These are phyloP conservation scores for Tridacna gigas DNA, from an alignment of 2,888 invertebrate genomes.

Conservation along the genomic window DNA sequence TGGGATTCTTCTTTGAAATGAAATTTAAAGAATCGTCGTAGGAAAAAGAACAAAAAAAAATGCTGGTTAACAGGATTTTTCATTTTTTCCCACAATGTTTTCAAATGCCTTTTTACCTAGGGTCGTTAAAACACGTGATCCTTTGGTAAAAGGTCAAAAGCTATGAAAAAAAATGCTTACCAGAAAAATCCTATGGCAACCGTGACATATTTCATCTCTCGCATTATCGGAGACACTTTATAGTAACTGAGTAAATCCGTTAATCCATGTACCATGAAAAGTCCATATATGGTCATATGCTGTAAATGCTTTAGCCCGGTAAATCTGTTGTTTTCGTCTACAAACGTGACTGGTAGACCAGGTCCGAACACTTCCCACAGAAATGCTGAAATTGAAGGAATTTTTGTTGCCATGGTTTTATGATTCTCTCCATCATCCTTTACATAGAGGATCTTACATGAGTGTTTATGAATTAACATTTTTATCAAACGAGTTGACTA, in stretches of 20 bases:
- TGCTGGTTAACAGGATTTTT: too few species aligned
- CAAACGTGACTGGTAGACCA: conserved; percentile 5
- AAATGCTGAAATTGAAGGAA: neutral
- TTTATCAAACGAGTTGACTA: too few species aligned
- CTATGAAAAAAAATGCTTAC: neutral
- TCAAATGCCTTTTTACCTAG: too few species aligned
- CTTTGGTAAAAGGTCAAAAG: too few species aligned
- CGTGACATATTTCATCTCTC: conserved; percentile 12
- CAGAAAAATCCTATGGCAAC: conserved; percentile 3
- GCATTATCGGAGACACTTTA: conserved; percentile 5
- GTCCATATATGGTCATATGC: conserved; percentile 20
- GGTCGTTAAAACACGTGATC: too few species aligned
- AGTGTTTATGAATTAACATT: too few species aligned
- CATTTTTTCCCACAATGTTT: too few species aligned
- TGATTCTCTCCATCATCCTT: too few species aligned
- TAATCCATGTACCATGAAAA: conserved; percentile 9
- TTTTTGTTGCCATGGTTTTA: neutral
- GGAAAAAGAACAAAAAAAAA: too few species aligned
- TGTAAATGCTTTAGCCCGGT: neutral
- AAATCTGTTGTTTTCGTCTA: conserved; percentile 5
- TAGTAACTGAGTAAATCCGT: neutral
- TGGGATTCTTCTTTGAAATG: too few species aligned
- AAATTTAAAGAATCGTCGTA: too few species aligned
- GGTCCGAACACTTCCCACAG: neutral
- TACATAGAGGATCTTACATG: too few species aligned